Evolutionary conservation across 53 echinoderm and acorn worm genomes (phyloP).

Genomic region (Antedon mediterranea): DNA sequence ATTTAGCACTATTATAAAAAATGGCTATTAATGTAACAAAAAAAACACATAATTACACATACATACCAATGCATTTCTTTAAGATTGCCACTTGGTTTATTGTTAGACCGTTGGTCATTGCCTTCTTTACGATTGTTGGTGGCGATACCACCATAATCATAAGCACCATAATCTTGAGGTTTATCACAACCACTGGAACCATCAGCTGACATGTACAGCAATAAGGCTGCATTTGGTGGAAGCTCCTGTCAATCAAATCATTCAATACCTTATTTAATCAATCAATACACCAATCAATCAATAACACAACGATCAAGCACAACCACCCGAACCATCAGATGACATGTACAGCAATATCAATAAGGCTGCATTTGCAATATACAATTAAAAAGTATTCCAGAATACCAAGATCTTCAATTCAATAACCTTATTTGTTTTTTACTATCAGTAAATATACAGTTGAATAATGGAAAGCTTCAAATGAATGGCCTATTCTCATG

Average conservation of each 20-base stretch:
- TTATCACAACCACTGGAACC: conserved; percentile 49
- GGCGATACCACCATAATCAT: conserved; percentile 77
- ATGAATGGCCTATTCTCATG: no score
- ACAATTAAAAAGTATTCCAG: no score
- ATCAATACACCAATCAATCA: not conserved
- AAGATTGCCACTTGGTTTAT: conserved; percentile 50
- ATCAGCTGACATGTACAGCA: conserved; percentile 84
- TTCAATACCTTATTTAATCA: not conserved
- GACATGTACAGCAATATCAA: conserved; percentile 84
- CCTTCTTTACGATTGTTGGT: conserved; percentile 77
- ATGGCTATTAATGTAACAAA: no score
- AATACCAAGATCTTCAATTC: no score
- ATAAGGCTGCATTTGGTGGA: conserved; percentile 68
- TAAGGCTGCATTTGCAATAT: conserved; percentile 67
- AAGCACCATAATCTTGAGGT: conserved; percentile 28
- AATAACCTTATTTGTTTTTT: no score
- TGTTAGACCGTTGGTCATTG: conserved; percentile 42
- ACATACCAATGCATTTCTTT: conserved; percentile 91
- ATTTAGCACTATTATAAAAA: not conserved
- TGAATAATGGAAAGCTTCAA: no score
- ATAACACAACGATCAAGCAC: conserved; percentile 12
- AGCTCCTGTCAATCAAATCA: conserved; percentile 37
- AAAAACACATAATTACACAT: no score
- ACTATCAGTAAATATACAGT: no score
- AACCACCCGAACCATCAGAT: conserved; percentile 61